Base-by-base conservation (phyloP, 1,140 invertebrate species). In the Drosophila paulistorum region DNA sequence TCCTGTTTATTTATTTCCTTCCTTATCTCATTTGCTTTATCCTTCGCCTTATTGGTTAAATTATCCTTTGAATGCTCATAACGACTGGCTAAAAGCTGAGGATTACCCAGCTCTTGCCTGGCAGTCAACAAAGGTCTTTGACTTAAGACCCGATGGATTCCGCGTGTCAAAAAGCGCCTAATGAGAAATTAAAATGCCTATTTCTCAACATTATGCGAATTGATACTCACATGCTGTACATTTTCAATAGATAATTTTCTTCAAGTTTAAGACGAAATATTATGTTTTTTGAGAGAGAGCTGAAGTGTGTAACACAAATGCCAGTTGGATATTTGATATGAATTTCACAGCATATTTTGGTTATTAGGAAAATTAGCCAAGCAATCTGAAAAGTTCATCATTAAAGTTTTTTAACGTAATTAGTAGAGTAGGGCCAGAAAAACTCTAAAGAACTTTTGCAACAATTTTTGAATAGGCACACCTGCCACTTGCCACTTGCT, bases 401-500 rank as follows among this genome's bases (percentile, higher is more conserved):
- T 23, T 10, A 1, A 48, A 48, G 45, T 48, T 48, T 48, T 30
- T 17, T 37, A 11, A 51, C 10, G 45, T 51, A 51, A 51, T 51
- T 51, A 51, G 45, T 45, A 7, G 42, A 48, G 45, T 20, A 9
- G 17, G 45, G 17, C n/a, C 45, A 20, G 9, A 4, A 10, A 51
- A 23, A 48, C 45, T 20, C 45, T 20, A 51, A 51, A 51, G 45
- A 51, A 51, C 17, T 51, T 51, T 51, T 51, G 10, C 45, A 51
- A 51, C 45, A 51, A 51, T 51, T 51, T 51, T 51, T 51, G 17
- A 51, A 55, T 39, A 71, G 65, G 75, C 55, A 79, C 76, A 79
- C 86, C 79, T 86, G 45, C 75, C 64, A 85, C 71, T 86, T 48
- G 45, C 71, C 6, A 30, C 30, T 30, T 30, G 30, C 30, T 7